Percentiles rank a stretch among this genome's conserved stretches.
These are phyloP conservation scores for Poecile montanus DNA, from an alignment of 2,797 vertebrate genomes.

Conservation along the genomic window DNA sequence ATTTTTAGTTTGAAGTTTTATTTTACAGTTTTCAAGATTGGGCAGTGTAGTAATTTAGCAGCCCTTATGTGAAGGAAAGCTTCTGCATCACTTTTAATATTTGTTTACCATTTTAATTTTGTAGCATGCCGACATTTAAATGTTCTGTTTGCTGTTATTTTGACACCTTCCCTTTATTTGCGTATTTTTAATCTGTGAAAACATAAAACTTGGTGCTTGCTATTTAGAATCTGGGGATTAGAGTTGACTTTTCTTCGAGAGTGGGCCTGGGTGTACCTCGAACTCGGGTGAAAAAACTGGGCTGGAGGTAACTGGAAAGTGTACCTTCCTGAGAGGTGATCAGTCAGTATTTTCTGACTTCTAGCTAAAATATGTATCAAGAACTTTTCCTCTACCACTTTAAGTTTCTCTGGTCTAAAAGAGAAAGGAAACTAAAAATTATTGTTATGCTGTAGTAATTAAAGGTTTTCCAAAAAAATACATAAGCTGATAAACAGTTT, in stretches of 20 bases:
- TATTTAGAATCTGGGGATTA: neutral
- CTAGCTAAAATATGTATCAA: neutral
- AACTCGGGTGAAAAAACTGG: neutral
- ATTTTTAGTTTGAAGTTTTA: conserved; percentile 63
- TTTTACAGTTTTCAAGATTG: conserved; percentile 43
- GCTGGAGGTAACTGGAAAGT: neutral
- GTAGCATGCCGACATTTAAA: neutral
- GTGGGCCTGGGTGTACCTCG: neutral
- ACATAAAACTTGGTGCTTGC: neutral
- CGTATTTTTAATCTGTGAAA: conserved; percentile 38
- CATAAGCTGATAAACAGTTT: neutral
- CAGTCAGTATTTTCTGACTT: neutral
- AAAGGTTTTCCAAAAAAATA: neutral
- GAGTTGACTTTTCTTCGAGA: neutral
- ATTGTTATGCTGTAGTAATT: neutral
- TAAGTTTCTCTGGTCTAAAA: neutral
- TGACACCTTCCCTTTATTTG: conserved; percentile 56
- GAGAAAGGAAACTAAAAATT: neutral
- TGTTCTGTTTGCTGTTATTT: conserved; percentile 52
- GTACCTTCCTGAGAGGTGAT: neutral
- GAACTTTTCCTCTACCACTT: neutral
- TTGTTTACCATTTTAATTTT: conserved; percentile 50
- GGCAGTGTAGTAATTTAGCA: conserved; percentile 56
- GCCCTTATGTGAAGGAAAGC: conserved; percentile 60
- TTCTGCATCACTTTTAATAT: conserved; percentile 59